Conservation (phyloP, 2,797 vertebrate genomes). For the Fistularia commersonii region DNA sequence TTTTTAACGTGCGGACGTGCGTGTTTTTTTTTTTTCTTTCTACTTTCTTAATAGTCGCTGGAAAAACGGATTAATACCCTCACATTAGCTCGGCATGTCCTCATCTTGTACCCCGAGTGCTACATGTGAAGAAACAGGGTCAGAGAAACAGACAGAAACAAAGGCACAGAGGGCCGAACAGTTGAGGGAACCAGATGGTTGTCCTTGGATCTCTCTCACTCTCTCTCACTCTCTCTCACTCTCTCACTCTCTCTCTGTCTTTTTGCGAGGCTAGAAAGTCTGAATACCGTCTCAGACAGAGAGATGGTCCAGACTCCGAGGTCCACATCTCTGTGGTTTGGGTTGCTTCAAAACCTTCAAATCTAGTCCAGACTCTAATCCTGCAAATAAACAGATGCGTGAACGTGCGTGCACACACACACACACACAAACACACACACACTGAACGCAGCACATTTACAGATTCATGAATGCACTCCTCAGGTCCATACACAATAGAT, state of each 20-base stretch:
- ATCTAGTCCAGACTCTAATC: slow-evolving; percentile 54
- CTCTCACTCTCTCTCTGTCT: slow-evolving; percentile 11
- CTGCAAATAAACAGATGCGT: slow-evolving; percentile 39
- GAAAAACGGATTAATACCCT: slow-evolving; percentile 19
- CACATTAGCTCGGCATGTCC: slow-evolving; percentile 14
- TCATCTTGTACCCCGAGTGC: slow-evolving; percentile 1
- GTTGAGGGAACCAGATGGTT: slow-evolving; percentile 39
- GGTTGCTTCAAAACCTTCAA: slow-evolving; percentile 47
- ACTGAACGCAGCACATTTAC: slow-evolving; percentile 16
- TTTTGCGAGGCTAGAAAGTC: slow-evolving; percentile 40
- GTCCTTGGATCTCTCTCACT: slow-evolving; percentile 53
- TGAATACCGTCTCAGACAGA: slow-evolving; percentile 33
- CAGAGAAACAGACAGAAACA: slow-evolving; percentile 22
- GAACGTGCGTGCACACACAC: slow-evolving; percentile 19
- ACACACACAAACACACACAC: slow-evolving; percentile 7
- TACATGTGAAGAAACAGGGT: slow-evolving; percentile 12
- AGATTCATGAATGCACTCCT: slow-evolving; percentile 36
- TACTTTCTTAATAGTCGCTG: slow-evolving; percentile 6
- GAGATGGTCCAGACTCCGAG: slow-evolving; percentile 21
- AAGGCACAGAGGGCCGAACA: slow-evolving; percentile 20
- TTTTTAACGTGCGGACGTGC: no score
- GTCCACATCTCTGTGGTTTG: slow-evolving; percentile 57
- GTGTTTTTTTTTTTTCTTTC: background rate
- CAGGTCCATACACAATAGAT: slow-evolving; percentile 13
- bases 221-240: no score